Conservation (phyloP, 2,113 vertebrate genomes). For the Gila orcuttii region DNA sequence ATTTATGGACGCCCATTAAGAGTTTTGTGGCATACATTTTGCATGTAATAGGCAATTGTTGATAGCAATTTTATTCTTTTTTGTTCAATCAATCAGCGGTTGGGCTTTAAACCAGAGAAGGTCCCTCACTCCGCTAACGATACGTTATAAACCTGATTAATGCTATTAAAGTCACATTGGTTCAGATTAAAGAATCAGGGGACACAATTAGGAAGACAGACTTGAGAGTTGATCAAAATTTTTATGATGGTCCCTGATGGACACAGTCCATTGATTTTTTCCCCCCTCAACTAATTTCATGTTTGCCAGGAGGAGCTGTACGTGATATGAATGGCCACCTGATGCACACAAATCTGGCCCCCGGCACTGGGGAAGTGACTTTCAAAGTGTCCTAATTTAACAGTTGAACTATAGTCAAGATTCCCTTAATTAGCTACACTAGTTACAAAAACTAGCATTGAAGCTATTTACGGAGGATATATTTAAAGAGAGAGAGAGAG, state of each 20-base stretch:
- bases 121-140: constrained; percentile 41
- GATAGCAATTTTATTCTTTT: constrained; percentile 16
- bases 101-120: constrained; percentile 19
- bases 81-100: constrained; percentile 47
- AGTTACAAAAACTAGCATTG: neutral
- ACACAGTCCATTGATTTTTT: constrained; percentile 44
- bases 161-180: constrained; percentile 11
- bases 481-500: neutral
- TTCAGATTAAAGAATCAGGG: constrained; percentile 19
- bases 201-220: constrained; percentile 46
- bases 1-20: constrained; percentile 32
- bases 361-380: neutral
- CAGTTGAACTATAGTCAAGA: neutral
- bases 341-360: constrained; percentile 23
- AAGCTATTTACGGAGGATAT: neutral
- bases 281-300: neutral
- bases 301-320: constrained; percentile 24
- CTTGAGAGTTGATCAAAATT: constrained; percentile 34
- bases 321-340: constrained; percentile 38
- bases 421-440: neutral
- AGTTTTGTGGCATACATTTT: neutral
- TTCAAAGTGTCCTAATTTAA: constrained; percentile 11
- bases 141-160: constrained; percentile 50
- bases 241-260: constrained; percentile 22
- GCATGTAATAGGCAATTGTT: neutral